Evolutionary conservation across 1,140 invertebrate species (phyloP), one percentile per base, ranked within the genome.

Genomic region (Battus philenor): DNA sequence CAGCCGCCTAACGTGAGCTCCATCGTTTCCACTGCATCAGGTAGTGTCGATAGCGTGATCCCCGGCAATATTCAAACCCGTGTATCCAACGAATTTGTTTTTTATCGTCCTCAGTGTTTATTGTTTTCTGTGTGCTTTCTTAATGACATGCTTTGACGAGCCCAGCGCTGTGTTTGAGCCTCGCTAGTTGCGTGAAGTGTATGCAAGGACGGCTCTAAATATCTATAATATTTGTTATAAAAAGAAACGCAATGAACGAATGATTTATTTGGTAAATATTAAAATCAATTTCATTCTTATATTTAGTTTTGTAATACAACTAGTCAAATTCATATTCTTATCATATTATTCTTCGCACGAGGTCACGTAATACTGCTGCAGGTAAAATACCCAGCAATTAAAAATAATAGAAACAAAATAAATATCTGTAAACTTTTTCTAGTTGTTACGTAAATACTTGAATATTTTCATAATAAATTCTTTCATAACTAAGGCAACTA

Each of bases 61-160:
- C 34, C 50, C 53, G 52, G 47, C 69, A 70, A 78, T 76, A 68
- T 71, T 46, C 53, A 66, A 64, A 22, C 50, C 63, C 68, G 66
- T 71, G 70, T 68, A 67, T 70, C 62, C 67, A 59, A 69, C 62
- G 64, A 71, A 75, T 76, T 77, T 71, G 64, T 73, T 68, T 66
- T 73, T 77, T 78, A 78, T 78, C 72, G 74, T 80, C 74, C 46
- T 70, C 64, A 59, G 78, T 82, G 76, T 76, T 78, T 74, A 74
- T 74, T 78, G 69, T 82, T 68, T 75, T 63, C 57, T 47, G 63
- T 71, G 78, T 82, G 75, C 69, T 67, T 62, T 62, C 38, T 56
- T 62, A 55, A 54, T 54, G 29, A 48, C 53, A 62, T 52, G 49
- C 49, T 45, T 47, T 17, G 24, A 26, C 33, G 17, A 17, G 33